Base-by-base conservation (phyloP, 2,113 vertebrate genomes). In the Trichechus manatus region DNA sequence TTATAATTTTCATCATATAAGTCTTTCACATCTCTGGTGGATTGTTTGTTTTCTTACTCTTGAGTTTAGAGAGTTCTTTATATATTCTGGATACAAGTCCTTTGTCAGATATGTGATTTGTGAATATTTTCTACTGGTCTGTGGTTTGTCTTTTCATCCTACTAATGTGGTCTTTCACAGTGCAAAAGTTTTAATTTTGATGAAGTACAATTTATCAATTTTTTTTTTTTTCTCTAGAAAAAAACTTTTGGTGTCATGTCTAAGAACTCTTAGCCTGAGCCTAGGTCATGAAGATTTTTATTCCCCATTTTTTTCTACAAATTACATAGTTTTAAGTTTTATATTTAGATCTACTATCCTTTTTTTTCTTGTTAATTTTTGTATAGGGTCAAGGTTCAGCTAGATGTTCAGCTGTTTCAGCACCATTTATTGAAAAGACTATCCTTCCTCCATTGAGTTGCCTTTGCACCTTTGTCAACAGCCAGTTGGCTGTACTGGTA, bases 401-500 rank as follows among this genome's bases (percentile, higher is more conserved):
- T 66, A 68, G 17, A 20, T 74, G 42, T 22, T 59, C 27, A 89
- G 4, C 89, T 56, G 53, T 15, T 56, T 56, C 53, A 56, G 53
- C 53, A 13, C 53, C 53, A 56, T 56, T 17, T 56, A 84, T 50
- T 92, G 91, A 88, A 83, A 72, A 87, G 36, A 78, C 19, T 22
- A 25, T 68, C 23, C 39, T 83, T 95, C 84, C 70, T 66, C 39
- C 47, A 53, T 44, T 42, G 14, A 86, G 53, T 53, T 88, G 53
- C 53, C 77, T 93, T 93, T 93, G 59, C 6, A 59, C 50, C 83
- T 79, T 66, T 84, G 91, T 90, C 33, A 53, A 94, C 92, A 93
- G 87, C 50, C 61, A 82, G 53, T 75, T 94, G 74, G 22, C 31
- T 88, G 2, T 87, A 15, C n/a, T 94, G 84, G 25, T 81, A 11